Percentiles rank a stretch among this genome's conserved stretches.
These are phyloP conservation scores for Austrolebias charrua DNA, from an alignment of 2,797 vertebrate species.

Conservation along the genomic window DNA sequence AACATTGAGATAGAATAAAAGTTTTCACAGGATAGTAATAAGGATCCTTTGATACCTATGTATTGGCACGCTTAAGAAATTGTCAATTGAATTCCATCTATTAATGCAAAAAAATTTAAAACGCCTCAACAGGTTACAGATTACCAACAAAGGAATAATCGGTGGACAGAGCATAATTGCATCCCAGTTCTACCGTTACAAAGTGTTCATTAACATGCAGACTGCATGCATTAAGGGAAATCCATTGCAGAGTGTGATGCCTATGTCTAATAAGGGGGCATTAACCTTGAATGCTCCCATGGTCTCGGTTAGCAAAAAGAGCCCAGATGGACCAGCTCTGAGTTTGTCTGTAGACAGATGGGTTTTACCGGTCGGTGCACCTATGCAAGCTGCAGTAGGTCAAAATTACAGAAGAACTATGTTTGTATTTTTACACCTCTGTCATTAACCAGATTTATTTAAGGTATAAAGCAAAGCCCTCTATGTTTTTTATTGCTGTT, in stretches of 20 bases:
- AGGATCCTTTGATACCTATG: too few relatives aligned
- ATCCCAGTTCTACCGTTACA: constrained; percentile 35
- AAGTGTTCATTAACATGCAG: constrained; percentile 47
- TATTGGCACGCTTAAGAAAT: neutral
- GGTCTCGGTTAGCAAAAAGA: constrained; percentile 56
- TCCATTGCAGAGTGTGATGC: constrained; percentile 47
- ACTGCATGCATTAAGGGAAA: constrained; percentile 46
- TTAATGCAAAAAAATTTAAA: constrained; percentile 9
- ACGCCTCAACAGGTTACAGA: constrained; percentile 11
- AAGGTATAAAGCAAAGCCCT: constrained; percentile 47
- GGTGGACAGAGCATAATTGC: constrained; percentile 31
- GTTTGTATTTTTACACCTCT: constrained; percentile 61
- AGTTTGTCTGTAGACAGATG: constrained; percentile 67
- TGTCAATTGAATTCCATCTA: constrained; percentile 6
- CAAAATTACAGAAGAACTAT: constrained; percentile 46
- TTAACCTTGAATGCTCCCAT: constrained; percentile 70
- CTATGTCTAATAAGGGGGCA: constrained; percentile 59
- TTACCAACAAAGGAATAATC: constrained; percentile 43
- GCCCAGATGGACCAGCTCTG: constrained; percentile 57
- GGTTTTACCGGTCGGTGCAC: constrained; percentile 58
- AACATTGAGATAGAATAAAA: too few relatives aligned
- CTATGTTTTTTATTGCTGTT: constrained; percentile 4
- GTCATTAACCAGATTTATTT: constrained; percentile 42
- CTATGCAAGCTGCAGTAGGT: constrained; percentile 63
- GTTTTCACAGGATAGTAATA: too few relatives aligned